Evolutionary conservation across 2,888 invertebrate genomes (phyloP).

Genomic region (Plusia festucae): DNA sequence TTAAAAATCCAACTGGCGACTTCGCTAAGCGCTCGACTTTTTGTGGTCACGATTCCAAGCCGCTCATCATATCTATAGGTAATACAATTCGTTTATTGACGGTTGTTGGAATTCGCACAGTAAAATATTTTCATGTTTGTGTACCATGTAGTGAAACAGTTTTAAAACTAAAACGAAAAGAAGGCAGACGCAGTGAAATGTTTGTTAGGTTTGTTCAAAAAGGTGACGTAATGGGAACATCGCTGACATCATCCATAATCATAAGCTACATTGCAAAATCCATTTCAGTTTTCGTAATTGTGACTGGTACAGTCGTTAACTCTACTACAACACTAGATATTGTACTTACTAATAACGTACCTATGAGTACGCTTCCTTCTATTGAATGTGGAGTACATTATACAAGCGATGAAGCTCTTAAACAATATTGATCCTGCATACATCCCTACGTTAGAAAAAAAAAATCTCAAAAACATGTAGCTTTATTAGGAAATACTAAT

Average conservation of each 20-base stretch:
- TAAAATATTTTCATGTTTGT: not conserved
- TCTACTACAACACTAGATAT: slow-evolving; percentile 7
- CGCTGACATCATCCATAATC: slow-evolving; percentile 70
- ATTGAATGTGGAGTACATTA: no score
- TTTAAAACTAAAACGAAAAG: slow-evolving; percentile 35
- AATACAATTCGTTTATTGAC: not conserved
- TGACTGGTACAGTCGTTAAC: slow-evolving; percentile 28
- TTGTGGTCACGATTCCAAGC: not conserved
- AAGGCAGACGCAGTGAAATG: slow-evolving; percentile 18
- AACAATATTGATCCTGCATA: not conserved
- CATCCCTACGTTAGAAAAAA: no score
- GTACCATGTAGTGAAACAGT: not conserved
- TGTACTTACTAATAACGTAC: slow-evolving; percentile 6
- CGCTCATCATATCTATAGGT: no score
- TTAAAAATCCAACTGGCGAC: slow-evolving; percentile 32
- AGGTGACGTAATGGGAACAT: slow-evolving; percentile 68
- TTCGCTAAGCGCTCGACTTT: not conserved
- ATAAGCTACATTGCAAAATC: slow-evolving; percentile 70
- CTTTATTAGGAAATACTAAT: no score
- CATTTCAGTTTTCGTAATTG: slow-evolving; percentile 59
- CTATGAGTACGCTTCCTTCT: no score
- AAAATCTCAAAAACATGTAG: no score
- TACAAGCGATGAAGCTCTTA: not conserved
- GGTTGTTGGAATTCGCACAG: not conserved
- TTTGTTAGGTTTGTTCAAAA: slow-evolving; percentile 39